Percentiles rank a stretch among this genome's conserved stretches.
Evolutionary conservation across 2,797 vertebrate genomes (phyloP).

Genomic region (Characodon lateralis): DNA sequence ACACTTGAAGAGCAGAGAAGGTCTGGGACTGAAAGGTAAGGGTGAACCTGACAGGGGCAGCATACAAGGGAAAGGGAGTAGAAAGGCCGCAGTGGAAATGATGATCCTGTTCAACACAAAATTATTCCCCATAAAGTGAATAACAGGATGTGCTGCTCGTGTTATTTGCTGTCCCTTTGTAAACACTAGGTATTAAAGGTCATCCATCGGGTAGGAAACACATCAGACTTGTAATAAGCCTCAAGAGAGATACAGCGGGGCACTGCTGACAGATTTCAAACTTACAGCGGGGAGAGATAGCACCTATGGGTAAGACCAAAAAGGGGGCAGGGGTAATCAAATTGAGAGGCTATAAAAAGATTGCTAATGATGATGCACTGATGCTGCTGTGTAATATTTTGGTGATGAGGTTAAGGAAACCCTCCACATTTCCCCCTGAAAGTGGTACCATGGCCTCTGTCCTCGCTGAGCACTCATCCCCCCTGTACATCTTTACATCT

Average conservation of each 20-base stretch:
- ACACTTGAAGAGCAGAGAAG: conserved; percentile 59
- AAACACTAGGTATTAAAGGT: conserved; percentile 20
- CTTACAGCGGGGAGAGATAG: conserved; percentile 16
- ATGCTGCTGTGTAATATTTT: conserved; percentile 50
- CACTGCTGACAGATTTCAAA: conserved; percentile 26
- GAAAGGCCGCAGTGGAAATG: conserved; percentile 14
- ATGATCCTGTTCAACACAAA: conserved; percentile 8
- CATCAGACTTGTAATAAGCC: conserved; percentile 18
- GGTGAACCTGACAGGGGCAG: conserved; percentile 25
- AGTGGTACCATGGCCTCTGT: conserved; percentile 19
- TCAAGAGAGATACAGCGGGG: conserved; percentile 18
- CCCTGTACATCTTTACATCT: conserved; percentile 27
- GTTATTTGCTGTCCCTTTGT: conserved; percentile 3
- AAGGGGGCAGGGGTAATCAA: conserved; percentile 56
- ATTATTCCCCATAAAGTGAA: not conserved
- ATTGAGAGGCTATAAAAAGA: conserved; percentile 71
- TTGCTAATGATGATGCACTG: conserved; percentile 61
- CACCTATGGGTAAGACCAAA: conserved; percentile 33
- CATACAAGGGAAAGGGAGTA: conserved; percentile 5
- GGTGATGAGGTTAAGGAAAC: conserved; percentile 65
- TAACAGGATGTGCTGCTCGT: conserved; percentile 5
- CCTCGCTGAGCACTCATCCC: conserved; percentile 7
- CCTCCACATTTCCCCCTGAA: conserved; percentile 52
- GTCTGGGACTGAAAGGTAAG: conserved; percentile 29
- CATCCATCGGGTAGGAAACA: not conserved